Conservation (phyloP, 1,140 invertebrate species). For the Alviniconcha marisindica region DNA sequence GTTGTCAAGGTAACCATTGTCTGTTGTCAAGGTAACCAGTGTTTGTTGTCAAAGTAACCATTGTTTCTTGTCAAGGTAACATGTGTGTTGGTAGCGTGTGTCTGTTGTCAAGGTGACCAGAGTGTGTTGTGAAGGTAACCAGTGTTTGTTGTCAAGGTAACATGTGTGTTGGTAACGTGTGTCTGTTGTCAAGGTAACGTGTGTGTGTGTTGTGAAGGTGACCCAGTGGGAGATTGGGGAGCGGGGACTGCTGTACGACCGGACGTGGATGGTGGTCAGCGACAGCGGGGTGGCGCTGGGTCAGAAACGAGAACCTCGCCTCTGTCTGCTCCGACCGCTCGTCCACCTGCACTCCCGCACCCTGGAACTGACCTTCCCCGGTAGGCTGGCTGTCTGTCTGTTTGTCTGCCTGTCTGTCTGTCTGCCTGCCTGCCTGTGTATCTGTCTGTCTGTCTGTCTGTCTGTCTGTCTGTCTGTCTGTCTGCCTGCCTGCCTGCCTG, state of each 20-base stretch:
- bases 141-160: too few relatives aligned
- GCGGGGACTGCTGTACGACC: constrained; percentile 90
- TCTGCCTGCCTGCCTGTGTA: too few relatives aligned
- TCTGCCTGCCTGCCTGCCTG: background rate
- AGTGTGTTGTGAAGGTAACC: constrained; percentile 47
- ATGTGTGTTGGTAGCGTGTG: too few relatives aligned
- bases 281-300: constrained; percentile 87
- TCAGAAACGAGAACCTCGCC: constrained; percentile 88
- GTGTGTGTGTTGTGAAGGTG: constrained; percentile 43
- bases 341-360: constrained; percentile 81
- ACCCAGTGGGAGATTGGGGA: constrained; percentile 83
- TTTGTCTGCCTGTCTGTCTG: too few relatives aligned
- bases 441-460: background rate
- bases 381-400: constrained; percentile 62
- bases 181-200: too few relatives aligned
- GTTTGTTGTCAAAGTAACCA: too few relatives aligned
- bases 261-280: constrained; percentile 94
- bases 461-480: background rate
- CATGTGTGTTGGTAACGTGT: too few relatives aligned
- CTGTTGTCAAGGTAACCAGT: too few relatives aligned
- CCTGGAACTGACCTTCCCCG: constrained; percentile 84
- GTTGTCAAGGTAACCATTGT: too few relatives aligned
- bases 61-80: too few relatives aligned
- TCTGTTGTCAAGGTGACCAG: too few relatives aligned
- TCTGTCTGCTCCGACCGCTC: constrained; percentile 88